phyloP scores from a whole-genome alignment of 2,113 vertebrate genomes.

The Lathamus discolor region DNA sequence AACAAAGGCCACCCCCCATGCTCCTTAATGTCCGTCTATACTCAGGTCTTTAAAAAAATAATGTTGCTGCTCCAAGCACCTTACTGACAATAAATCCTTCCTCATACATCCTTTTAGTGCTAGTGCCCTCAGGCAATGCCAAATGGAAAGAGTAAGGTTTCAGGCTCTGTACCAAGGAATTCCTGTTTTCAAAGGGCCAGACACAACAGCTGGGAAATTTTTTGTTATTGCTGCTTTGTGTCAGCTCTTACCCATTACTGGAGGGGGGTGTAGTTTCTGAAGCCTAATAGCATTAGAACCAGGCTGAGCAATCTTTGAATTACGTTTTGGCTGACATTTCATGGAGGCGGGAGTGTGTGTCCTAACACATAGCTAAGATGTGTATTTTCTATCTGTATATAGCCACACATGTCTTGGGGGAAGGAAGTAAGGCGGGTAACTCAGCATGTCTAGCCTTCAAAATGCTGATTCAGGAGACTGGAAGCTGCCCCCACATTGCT shows the following conservation, averaged over 20 bases:
- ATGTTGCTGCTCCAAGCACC: not conserved
- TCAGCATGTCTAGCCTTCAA: not conserved
- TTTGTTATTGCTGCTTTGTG: constrained; percentile 44
- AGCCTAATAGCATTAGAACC: not conserved
- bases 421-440: not conserved
- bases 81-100: constrained; percentile 6
- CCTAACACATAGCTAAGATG: not conserved
- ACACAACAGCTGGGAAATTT: constrained; percentile 55
- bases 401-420: not conserved
- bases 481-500: not conserved
- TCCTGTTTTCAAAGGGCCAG: constrained; percentile 45
- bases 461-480: constrained; percentile 53
- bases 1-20: not conserved
- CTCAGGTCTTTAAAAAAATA: not conserved
- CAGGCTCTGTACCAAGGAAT: constrained; percentile 16
- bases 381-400: not conserved
- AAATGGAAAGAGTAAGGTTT: not conserved
- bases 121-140: not conserved
- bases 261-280: constrained; percentile 16
- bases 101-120: not conserved
- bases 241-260: constrained; percentile 29
- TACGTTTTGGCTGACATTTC: constrained; percentile 33
- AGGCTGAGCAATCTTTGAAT: not conserved
- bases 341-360: not conserved
- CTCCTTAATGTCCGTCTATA: not conserved